These are phyloP conservation scores for Diloba caeruleocephala DNA, from an alignment of 2,888 invertebrate genomes.

Conservation along the genomic window DNA sequence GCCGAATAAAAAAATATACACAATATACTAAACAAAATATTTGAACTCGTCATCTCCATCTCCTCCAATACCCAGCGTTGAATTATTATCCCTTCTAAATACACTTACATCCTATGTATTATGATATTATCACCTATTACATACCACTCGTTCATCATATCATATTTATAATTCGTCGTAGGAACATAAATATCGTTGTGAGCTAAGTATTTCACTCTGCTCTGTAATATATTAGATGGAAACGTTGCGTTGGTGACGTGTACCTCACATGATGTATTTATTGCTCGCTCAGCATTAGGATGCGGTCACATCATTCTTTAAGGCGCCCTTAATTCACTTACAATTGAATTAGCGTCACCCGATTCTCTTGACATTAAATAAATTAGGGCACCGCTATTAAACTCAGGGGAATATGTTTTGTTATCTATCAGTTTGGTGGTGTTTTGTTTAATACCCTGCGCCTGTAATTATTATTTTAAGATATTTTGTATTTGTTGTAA, in stretches of 20 bases:
- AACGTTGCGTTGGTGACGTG: constrained; percentile 66
- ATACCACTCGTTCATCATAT: constrained; percentile 48
- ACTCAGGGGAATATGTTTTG: constrained; percentile 72
- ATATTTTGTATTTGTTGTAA: no score
- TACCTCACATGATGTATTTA: constrained; percentile 75
- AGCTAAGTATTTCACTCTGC: constrained; percentile 73
- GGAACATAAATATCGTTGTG: constrained; percentile 71
- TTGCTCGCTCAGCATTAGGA: constrained; percentile 66
- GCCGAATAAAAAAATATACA: no score
- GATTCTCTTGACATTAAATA: constrained; percentile 77
- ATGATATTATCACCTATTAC: constrained; percentile 43
- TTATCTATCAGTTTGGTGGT: constrained; percentile 66
- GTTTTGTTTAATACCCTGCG: neutral
- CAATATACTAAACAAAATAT: neutral
- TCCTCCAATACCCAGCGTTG: constrained; percentile 5
- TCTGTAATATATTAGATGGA: constrained; percentile 73
- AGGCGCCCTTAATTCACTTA: constrained; percentile 78
- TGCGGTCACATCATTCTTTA: constrained; percentile 67
- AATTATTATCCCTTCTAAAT: constrained; percentile 20
- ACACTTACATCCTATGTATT: constrained; percentile 8
- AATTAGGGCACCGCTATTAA: constrained; percentile 79
- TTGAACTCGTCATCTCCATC: constrained; percentile 1
- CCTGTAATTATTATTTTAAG: no score
- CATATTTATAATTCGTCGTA: constrained; percentile 57
- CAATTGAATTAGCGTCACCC: constrained; percentile 81